Evolutionary conservation across 2,888 invertebrate species (phyloP).

Genomic region (Hermaeophaga mercurialis): DNA sequence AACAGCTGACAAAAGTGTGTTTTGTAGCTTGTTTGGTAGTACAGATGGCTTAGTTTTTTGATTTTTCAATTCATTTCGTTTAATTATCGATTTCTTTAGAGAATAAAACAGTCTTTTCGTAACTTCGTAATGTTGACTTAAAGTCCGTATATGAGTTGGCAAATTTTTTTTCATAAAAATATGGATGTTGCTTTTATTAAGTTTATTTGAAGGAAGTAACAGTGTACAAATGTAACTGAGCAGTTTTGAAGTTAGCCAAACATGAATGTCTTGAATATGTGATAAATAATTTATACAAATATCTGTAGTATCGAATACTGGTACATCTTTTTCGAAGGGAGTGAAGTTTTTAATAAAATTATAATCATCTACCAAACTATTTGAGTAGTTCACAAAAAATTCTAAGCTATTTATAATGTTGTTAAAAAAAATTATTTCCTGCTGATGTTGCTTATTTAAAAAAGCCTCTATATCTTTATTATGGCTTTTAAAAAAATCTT

Average conservation of each 20-base stretch:
- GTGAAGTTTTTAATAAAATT: constrained; percentile 29
- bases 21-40: constrained; percentile 37
- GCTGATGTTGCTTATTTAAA: constrained; percentile 10
- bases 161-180: constrained; percentile 30
- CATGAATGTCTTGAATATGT: constrained; percentile 36
- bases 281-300: constrained; percentile 15
- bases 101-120: constrained; percentile 37
- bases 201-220: constrained; percentile 22
- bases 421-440: constrained; percentile 4
- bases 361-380: constrained; percentile 36
- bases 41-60: constrained; percentile 12
- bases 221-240: constrained; percentile 39
- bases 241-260: constrained; percentile 40
- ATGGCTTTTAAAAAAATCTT: constrained; percentile 3
- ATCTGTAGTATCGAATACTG: constrained; percentile 12
- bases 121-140: constrained; percentile 24
- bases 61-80: constrained; percentile 31
- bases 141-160: constrained; percentile 20
- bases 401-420: constrained; percentile 15
- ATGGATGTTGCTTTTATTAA: constrained; percentile 5
- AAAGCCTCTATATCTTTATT: constrained; percentile 20
- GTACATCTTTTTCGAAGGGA: constrained; percentile 11
- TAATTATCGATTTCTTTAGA: constrained; percentile 31
- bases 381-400: constrained; percentile 18
- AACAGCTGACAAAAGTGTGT: constrained; percentile 37